Evolutionary conservation across 2,888 invertebrate genomes (phyloP), one percentile per base, ranked within the genome.

Genomic region (Cosmorhoe ocellata): DNA sequence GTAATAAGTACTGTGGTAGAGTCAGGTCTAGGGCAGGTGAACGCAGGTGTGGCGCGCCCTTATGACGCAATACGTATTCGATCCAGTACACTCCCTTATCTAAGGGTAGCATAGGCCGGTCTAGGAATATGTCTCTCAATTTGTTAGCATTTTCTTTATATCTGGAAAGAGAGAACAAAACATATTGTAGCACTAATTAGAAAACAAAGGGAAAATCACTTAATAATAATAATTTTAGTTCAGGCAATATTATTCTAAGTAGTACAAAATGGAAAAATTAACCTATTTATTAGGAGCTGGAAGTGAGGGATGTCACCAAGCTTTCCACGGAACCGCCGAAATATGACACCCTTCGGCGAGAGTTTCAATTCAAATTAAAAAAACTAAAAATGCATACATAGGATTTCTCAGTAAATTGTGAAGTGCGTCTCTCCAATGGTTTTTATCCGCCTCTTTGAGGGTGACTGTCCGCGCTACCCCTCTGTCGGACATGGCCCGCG

Each of bases 31-130:
- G 73, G 0, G 90, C 90, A 0, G 90, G 86, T n/a, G 90, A 90
- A 31, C 90, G 77, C 18, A 92, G 56, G 51, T 92, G 91, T 0
- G 71, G 59, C 0, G 92, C 92, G 0, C 92, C 92, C 47, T 90
- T 88, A 61, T 93, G 92, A 28, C 92, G 85, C 5, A 92, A 73
- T 0, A 93, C 91, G 59, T 93, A 93, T 70, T 94, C 93, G 40
- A 92, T 89, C 93, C 93, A 94, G 74, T 92, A 93, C 0, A 93
- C 77, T 0, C 92, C 92, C 14, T 91, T 91, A 22, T 93, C 92
- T 51, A 93, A 61, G 0, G 93, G 91, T 10, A 87, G 82, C 66
- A 91, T 69, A 0, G 92, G 92, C 14, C 93, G 81, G 65, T 93
- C 93, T 28, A 90, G 74, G 71, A 91, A 93, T 53, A 91, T 81